Conservation (phyloP, 2,113 vertebrate genomes). For the Microtus oregoni region DNA sequence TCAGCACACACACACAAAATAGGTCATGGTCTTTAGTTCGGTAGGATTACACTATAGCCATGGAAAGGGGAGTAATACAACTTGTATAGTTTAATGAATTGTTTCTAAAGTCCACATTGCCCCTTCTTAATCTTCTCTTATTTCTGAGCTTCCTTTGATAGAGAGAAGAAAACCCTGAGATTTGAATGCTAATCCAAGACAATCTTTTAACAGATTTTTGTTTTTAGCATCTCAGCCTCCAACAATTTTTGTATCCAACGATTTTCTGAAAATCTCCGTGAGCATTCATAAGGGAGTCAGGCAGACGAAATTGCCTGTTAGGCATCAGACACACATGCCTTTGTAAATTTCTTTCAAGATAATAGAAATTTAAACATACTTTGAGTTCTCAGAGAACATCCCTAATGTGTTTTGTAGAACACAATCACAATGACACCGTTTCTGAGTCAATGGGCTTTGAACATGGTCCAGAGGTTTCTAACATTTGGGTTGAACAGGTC, state of each 20-base stretch:
- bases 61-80: not conserved
- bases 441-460: not conserved
- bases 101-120: not conserved
- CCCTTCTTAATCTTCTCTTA: not conserved
- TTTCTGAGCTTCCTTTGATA: not conserved
- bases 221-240: not conserved
- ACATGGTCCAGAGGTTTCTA: fast-evolving
- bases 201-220: not conserved
- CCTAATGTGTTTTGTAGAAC: not conserved
- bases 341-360: not conserved
- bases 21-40: not conserved
- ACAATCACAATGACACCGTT: too few species aligned
- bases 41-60: not conserved
- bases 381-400: not conserved
- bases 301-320: not conserved
- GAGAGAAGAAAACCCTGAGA: not conserved
- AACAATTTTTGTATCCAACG: not conserved
- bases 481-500: not conserved
- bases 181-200: not conserved
- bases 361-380: not conserved
- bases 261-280: not conserved
- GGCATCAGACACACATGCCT: not conserved
- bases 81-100: not conserved
- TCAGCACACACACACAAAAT: not conserved
- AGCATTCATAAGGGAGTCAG: not conserved